phyloP scores from a whole-genome alignment of 2,888 invertebrate genomes.

The Thecophora atra region DNA sequence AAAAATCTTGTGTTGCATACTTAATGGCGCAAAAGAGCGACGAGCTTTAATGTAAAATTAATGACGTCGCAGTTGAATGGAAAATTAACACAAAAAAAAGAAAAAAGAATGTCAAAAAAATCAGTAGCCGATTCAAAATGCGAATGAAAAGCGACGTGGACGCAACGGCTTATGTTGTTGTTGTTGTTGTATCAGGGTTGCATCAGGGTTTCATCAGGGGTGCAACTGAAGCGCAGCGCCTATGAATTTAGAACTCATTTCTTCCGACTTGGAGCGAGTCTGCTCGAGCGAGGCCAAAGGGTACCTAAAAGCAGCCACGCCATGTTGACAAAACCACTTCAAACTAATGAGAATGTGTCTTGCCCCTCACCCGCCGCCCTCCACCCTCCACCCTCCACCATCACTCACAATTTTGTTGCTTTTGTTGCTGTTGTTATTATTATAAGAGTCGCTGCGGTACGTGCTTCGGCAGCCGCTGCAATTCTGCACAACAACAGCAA shows the following conservation, averaged over 20 bases:
- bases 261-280: not conserved
- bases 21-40: constrained; percentile 37
- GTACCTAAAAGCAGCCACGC: not conserved
- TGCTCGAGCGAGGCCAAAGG: not conserved
- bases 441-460: constrained; percentile 9
- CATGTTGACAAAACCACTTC: constrained; percentile 58
- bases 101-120: constrained; percentile 51
- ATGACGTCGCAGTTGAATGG: constrained; percentile 44
- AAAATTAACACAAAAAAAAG: constrained; percentile 16
- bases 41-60: constrained; percentile 44
- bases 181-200: no score
- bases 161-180: constrained; percentile 46
- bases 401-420: not conserved
- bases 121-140: constrained; percentile 55
- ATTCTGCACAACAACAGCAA: constrained; percentile 12
- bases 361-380: no score
- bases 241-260: constrained; percentile 38
- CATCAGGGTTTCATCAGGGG: not conserved
- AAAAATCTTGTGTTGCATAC: constrained; percentile 26
- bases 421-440: constrained; percentile 2
- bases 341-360: constrained; percentile 57
- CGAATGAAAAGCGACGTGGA: constrained; percentile 42
- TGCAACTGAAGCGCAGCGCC: constrained; percentile 3
- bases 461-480: not conserved
- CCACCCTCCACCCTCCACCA: not conserved